Base-by-base conservation (phyloP, 2,888 invertebrate species). In the Mycalesis mineus region DNA sequence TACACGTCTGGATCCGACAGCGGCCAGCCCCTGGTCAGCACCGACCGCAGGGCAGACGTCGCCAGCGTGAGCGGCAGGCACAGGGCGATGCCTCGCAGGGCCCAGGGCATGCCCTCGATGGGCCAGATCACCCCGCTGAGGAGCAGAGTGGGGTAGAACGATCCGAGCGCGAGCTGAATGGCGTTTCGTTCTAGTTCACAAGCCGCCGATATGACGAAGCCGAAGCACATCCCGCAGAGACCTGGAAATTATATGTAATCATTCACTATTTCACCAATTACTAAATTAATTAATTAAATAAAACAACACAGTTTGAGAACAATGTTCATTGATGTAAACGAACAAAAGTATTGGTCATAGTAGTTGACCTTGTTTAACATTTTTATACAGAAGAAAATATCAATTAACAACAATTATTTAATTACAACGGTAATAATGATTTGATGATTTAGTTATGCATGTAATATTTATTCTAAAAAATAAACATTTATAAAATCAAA, bases 71-170 rank as follows among this genome's bases (percentile, higher is more conserved):
- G 86, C 0, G 98, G 98, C 51, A 98, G 91, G 69, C 94, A 94
- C 45, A 95, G 92, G 1, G 97, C 95, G 53, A 97, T 92, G 81
- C 96, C 96, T 68, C 95, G 91, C 33, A 98, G 88, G 58, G 95
- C 91, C 70, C 93, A 91, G 1, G 98, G 98, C 96, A 98, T 98
- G 57, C 97, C 97, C 80, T 98, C 97, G 62, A 98, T 94, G 58
- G 98, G 98, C 98, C 98, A 98, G 74, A 98, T 97, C 39, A 98
- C 97, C 56, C 98, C 98, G 70, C 97, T 97, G 47, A 98, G 92
- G 57, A 98, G 88, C 15, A 98, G 91, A 14, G 97, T 97, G 15
- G 98, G 98, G 86, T 98, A 98, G 90, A 98, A 97, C 44, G 97
- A 97, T 47, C 98, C 98, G 14, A 98, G 91, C 0, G 98, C 96